Percentiles rank a stretch among this genome's conserved stretches.
These are phyloP conservation scores for Drosophila watanabei DNA, from an alignment of 1,140 invertebrate species.

Conservation along the genomic window DNA sequence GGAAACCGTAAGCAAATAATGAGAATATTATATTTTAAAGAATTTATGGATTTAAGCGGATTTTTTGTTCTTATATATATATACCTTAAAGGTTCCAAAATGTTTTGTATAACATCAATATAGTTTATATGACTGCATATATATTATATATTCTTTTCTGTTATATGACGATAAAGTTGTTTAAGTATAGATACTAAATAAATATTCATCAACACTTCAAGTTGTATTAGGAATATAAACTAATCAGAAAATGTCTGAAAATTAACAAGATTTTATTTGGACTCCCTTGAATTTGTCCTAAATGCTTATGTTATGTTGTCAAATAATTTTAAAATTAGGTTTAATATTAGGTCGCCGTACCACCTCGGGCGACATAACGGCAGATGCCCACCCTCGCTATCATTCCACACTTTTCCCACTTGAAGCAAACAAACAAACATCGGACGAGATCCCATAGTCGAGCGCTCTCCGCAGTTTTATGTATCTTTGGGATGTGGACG, in stretches of 20 bases:
- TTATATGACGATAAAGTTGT: too few relatives aligned
- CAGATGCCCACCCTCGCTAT: neutral
- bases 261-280: neutral
- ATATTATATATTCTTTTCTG: too few relatives aligned
- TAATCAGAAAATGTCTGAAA: neutral
- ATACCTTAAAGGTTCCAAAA: too few relatives aligned
- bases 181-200: neutral
- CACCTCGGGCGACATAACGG: conserved; percentile 13
- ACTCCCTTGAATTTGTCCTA: neutral
- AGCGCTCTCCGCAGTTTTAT: conserved; percentile 35
- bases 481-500: conserved; percentile 60
- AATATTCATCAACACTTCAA: neutral
- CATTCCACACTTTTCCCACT: conserved; percentile 25
- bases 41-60: too few relatives aligned
- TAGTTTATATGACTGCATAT: too few relatives aligned
- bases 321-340: neutral
- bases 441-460: conserved; percentile 10
- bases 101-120: too few relatives aligned
- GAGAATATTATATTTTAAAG: too few relatives aligned
- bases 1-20: too few relatives aligned
- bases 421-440: conserved; percentile 62
- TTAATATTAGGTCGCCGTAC: neutral
- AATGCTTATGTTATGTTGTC: neutral
- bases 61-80: too few relatives aligned
- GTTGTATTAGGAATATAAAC: neutral